Percentiles rank a stretch among this genome's conserved stretches.
Evolutionary conservation across 2,113 vertebrate genomes (phyloP).

Genomic region (Urocynchramus pylzowi): DNA sequence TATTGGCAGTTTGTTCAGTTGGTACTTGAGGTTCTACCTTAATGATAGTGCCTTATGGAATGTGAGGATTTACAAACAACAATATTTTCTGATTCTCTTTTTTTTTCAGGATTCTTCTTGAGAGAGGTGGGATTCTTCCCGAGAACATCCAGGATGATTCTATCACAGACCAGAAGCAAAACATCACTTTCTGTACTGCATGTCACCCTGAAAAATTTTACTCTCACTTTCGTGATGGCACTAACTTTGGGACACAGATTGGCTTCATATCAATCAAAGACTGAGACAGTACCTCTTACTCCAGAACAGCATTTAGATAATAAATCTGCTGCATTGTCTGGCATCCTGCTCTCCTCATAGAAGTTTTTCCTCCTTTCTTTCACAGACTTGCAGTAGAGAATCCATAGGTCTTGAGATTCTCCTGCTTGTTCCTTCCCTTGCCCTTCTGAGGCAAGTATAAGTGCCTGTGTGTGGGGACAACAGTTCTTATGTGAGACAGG

Average conservation of each 20-base stretch:
- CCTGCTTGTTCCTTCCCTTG: background rate
- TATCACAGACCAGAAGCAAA: conserved; percentile 51
- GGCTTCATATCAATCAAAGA: conserved; percentile 88
- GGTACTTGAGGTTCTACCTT: background rate
- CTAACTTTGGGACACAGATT: conserved; percentile 89
- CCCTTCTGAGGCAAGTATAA: background rate
- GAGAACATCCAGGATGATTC: conserved; percentile 84
- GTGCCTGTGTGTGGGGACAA: background rate
- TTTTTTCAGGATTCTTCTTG: conserved; percentile 81
- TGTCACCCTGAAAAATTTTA: conserved; percentile 87
- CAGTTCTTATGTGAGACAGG: background rate
- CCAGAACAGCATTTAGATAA: background rate
- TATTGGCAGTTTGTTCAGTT: background rate
- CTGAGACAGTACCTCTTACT: background rate
- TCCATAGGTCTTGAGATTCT: background rate
- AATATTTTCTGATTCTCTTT: background rate
- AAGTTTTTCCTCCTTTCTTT: background rate
- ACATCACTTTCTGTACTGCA: conserved; percentile 84
- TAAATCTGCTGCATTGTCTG: background rate
- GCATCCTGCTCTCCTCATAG: background rate
- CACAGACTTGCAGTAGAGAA: background rate
- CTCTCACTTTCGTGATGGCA: conserved; percentile 86
- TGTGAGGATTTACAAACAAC: background rate
- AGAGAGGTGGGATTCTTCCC: conserved; percentile 82
- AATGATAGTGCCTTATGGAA: background rate